phyloP scores from a whole-genome alignment of 92 coral and sea anemone genomes.

The Heteractis magnifica region DNA sequence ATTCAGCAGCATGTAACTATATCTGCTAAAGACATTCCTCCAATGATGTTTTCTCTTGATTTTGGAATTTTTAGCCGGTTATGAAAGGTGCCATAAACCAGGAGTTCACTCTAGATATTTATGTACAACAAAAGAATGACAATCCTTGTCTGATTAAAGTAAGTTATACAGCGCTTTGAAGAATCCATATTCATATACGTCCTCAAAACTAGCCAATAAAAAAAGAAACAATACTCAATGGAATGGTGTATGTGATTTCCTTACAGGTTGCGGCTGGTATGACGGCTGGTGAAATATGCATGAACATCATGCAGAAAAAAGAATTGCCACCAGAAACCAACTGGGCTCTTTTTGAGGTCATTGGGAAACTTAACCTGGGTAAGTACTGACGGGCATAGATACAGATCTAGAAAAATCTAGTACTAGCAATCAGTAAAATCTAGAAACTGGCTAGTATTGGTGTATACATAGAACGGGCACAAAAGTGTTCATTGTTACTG shows the following conservation, averaged over 20 bases:
- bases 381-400: conserved; percentile 10
- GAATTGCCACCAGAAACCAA: conserved; percentile 58
- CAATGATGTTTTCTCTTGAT: neutral
- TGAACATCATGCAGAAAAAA: conserved; percentile 60
- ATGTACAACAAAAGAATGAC: conserved; percentile 67
- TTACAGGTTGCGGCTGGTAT: conserved; percentile 73
- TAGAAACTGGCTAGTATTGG: no score
- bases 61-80: neutral
- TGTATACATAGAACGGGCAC: no score
- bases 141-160: conserved; percentile 69
- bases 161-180: neutral
- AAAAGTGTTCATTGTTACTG: no score
- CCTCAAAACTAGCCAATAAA: no score
- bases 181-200: neutral
- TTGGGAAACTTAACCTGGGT: conserved; percentile 75
- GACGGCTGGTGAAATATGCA: conserved; percentile 80
- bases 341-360: conserved; percentile 91
- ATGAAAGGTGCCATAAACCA: conserved; percentile 11
- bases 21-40: no score
- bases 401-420: no score
- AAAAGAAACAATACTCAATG: no score
- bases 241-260: no score
- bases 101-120: conserved; percentile 77
- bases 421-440: no score
- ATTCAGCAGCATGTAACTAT: no score